A percentile compares a stretch with the other conserved stretches of the same genome.
These are phyloP conservation scores for Tragelaphus imberbis DNA, from an alignment of 2,113 vertebrate genomes.

Conservation along the genomic window DNA sequence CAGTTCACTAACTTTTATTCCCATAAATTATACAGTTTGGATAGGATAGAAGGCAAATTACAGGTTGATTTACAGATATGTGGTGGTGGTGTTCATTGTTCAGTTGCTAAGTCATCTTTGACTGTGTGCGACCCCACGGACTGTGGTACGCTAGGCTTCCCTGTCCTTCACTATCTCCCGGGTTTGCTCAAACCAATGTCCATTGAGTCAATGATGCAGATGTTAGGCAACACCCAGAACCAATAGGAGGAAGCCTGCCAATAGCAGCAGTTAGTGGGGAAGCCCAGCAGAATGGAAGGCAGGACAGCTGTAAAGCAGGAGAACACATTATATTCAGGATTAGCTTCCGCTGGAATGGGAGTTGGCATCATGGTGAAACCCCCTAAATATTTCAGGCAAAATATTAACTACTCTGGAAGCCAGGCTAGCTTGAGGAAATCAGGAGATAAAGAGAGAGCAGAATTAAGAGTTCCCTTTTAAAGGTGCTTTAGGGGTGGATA, in stretches of 20 bases:
- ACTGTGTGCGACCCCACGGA: not conserved
- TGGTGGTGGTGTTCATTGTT: not conserved
- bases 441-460: slow-evolving; percentile 38
- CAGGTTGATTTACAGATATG: not conserved
- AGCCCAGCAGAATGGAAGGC: not conserved
- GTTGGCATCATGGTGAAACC: not conserved
- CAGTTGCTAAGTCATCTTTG: not conserved
- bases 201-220: not conserved
- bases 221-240: not conserved
- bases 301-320: not conserved
- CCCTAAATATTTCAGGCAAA: slow-evolving; percentile 29
- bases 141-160: rapidly evolving
- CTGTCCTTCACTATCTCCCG: not conserved
- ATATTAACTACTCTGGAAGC: slow-evolving; percentile 26
- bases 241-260: not conserved
- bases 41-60: not conserved
- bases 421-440: slow-evolving; percentile 47
- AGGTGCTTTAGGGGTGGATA: slow-evolving; percentile 35
- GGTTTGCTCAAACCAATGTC: not conserved
- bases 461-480: slow-evolving; percentile 36
- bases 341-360: not conserved
- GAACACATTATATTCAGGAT: not conserved
- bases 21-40: not conserved
- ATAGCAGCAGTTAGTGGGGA: not conserved
- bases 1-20: not conserved